Evolutionary conservation across 2,797 vertebrate species (phyloP).

Genomic region (Pagetopsis macropterus): DNA sequence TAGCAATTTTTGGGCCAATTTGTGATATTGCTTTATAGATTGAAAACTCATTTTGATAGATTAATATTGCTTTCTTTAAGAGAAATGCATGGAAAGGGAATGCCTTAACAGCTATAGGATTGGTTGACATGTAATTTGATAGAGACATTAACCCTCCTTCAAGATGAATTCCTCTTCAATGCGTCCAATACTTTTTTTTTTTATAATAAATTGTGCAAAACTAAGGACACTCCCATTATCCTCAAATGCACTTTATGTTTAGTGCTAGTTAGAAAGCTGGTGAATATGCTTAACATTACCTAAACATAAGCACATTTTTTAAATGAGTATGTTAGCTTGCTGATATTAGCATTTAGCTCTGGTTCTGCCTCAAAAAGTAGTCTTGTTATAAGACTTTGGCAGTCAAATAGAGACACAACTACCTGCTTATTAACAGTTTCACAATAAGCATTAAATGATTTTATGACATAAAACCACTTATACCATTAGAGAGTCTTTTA

Average conservation of each 20-base stretch:
- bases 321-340: neutral
- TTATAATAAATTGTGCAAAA: too few species aligned
- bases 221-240: neutral
- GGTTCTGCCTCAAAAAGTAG: too few species aligned
- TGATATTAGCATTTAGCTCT: neutral
- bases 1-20: neutral
- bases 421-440: slow-evolving; percentile 2
- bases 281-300: neutral
- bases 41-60: neutral
- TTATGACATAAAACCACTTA: neutral
- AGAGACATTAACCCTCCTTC: neutral
- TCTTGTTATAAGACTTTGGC: neutral
- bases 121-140: neutral
- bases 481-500: neutral
- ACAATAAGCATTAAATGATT: neutral
- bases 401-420: neutral
- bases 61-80: neutral
- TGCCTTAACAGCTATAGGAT: neutral
- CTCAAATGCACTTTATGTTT: neutral
- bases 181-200: neutral
- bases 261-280: too few species aligned
- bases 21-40: neutral
- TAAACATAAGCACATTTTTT: neutral
- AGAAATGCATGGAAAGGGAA: too few species aligned
- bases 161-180: neutral